A percentile compares a stretch with the other conserved stretches of the same genome.
Evolutionary conservation across 2,888 invertebrate species (phyloP).

Genomic region (Altica lythri): DNA sequence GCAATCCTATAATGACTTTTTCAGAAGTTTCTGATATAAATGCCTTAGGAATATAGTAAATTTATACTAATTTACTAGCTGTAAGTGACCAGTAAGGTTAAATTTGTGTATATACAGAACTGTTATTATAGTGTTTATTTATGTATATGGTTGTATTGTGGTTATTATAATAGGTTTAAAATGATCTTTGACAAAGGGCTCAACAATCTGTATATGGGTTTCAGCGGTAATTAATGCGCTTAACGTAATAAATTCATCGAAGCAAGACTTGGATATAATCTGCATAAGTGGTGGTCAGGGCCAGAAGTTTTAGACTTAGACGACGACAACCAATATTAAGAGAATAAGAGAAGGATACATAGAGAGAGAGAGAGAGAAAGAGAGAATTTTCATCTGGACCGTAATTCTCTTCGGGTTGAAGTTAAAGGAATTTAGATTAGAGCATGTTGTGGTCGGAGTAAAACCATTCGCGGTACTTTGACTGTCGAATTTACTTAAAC

Average conservation of each 20-base stretch:
- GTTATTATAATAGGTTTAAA: conserved; percentile 4
- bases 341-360: background rate
- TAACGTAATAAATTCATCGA: conserved; percentile 8
- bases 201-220: background rate
- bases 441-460: conserved; percentile 42
- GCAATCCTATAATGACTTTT: too few relatives aligned
- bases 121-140: too few relatives aligned
- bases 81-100: too few relatives aligned
- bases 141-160: background rate
- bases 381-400: conserved; percentile 9
- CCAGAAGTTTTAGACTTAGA: conserved; percentile 3
- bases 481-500: conserved; percentile 53
- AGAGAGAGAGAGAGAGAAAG: background rate
- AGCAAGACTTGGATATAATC: conserved; percentile 2
- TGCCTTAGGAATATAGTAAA: too few relatives aligned
- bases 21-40: too few relatives aligned
- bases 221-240: conserved; percentile 2
- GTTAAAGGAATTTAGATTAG: conserved; percentile 50
- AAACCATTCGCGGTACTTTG: conserved; percentile 49
- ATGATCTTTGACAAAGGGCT: conserved; percentile 6
- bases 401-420: conserved; percentile 38
- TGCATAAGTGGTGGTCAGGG: conserved; percentile 8
- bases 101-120: too few relatives aligned
- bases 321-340: background rate
- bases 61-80: too few relatives aligned